Base-by-base conservation (phyloP, 2,888 invertebrate species). In the Alloscopus bannaensis region DNA sequence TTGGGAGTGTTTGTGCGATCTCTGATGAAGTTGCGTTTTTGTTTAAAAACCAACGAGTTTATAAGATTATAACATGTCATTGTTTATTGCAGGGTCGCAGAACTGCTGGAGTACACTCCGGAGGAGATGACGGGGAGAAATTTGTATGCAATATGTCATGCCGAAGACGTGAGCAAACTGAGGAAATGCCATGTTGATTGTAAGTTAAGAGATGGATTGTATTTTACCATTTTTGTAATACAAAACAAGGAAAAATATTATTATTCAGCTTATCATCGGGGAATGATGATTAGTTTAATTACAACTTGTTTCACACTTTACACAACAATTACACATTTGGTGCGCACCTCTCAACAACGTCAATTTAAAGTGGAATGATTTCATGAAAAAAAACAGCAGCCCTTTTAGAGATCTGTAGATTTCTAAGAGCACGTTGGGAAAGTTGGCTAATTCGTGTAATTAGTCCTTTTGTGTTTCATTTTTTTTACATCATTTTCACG, bases 101-200 rank as follows among this genome's bases (percentile, higher is more conserved):
- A 98, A 87, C 91, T 98, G 86, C 90, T 98, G 87, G 98, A 98
- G 87, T 97, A 98, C 88, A 93, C 94, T 24, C 93, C 97, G 3
- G 98, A 98, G 86, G 98, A 98, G 89, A 89, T 98, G 84, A 95
- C 95, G 84, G 97, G 96, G 85, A 95, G 95, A 89, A 97, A 96
- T 89, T 91, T 98, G 84, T 98, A 98, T 89, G 93, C 95, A 50
- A 91, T 98, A 86, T 97, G 97, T 89, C 98, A 98, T 88, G 97
- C 97, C 45, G 97, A 97, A 89, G 98, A 98, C 88, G 95, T 97
- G 75, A 94, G 94, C 89, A 95, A 94, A 89, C 92, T 98, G 88
- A 92, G 96, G 87, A 97, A 97, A 91, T 94, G 95, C 88, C 98
- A 98, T 89, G 92, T 95, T 89, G 98, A 98, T 91, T 91, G 98